These are phyloP conservation scores for Eristalis arbustorum DNA, from an alignment of 2,888 invertebrate species.

Conservation along the genomic window DNA sequence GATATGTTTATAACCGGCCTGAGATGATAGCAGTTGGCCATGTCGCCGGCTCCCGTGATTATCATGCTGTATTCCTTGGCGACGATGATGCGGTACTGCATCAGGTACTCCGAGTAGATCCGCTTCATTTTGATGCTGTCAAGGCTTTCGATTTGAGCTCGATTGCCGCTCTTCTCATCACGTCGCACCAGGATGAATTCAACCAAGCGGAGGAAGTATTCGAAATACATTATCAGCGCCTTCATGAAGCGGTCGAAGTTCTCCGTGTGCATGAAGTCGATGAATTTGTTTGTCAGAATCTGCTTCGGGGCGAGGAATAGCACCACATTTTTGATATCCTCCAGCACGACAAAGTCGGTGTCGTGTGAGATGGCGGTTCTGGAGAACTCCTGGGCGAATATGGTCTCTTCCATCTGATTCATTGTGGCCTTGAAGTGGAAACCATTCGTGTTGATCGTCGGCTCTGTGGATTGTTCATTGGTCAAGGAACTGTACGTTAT, in stretches of 20 bases:
- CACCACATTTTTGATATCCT: conserved; percentile 77
- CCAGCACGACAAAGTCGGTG: conserved; percentile 74
- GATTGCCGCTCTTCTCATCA: conserved; percentile 75
- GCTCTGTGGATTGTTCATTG: background rate
- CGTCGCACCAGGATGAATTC: conserved; percentile 77
- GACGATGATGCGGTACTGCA: conserved; percentile 77
- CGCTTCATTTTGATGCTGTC: conserved; percentile 76
- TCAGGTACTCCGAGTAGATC: conserved; percentile 75
- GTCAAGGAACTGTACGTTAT: background rate
- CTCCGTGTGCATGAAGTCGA: conserved; percentile 76
- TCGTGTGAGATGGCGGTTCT: conserved; percentile 72
- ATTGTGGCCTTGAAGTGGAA: conserved; percentile 74
- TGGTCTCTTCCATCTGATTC: conserved; percentile 77
- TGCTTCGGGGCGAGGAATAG: conserved; percentile 76
- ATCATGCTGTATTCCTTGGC: conserved; percentile 78
- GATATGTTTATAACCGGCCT: conserved; percentile 75
- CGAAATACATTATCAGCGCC: conserved; percentile 78
- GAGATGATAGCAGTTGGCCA: conserved; percentile 76
- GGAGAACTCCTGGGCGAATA: conserved; percentile 75
- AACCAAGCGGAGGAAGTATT: conserved; percentile 77
- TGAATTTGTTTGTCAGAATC: conserved; percentile 73
- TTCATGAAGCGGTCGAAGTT: conserved; percentile 75
- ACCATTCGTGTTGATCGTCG: conserved; percentile 68
- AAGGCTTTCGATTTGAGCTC: conserved; percentile 75
- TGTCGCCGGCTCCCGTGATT: conserved; percentile 75